Conservation (phyloP, 2,888 invertebrate species). For the Stenchaetothrips biformis region DNA sequence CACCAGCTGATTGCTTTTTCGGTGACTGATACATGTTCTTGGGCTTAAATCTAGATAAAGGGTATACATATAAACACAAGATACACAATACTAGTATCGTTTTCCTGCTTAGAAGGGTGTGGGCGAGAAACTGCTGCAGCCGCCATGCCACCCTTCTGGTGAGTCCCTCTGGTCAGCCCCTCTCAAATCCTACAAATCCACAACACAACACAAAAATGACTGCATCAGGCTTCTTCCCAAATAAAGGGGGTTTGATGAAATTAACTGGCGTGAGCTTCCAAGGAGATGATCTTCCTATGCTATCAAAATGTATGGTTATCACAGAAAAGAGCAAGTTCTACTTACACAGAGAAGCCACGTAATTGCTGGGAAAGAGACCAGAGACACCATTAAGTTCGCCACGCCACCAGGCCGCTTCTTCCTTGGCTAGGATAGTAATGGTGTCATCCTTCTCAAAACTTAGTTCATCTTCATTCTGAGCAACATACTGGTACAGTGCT, state of each 20-base stretch:
- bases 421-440: slow-evolving; percentile 80
- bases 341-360: slow-evolving; percentile 75
- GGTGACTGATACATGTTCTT: no score
- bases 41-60: no score
- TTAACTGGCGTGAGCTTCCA: no score
- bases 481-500: slow-evolving; percentile 89
- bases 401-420: slow-evolving; percentile 97
- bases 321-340: slow-evolving; percentile 40
- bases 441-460: slow-evolving; percentile 89
- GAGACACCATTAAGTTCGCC: slow-evolving; percentile 85
- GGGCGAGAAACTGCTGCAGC: neutral
- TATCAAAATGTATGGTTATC: no score
- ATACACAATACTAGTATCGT: slow-evolving; percentile 33
- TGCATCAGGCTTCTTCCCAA: neutral
- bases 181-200: slow-evolving; percentile 49
- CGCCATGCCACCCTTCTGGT: neutral
- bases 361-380: slow-evolving; percentile 94
- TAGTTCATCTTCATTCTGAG: slow-evolving; percentile 91
- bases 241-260: no score
- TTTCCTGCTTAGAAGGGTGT: slow-evolving; percentile 21
- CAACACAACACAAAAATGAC: slow-evolving; percentile 39
- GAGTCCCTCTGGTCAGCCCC: neutral
- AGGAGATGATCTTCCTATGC: neutral
- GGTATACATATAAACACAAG: no score
- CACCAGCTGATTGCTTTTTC: no score